Evolutionary conservation across 2,797 vertebrate species (phyloP).

Genomic region (Siniperca obscura): DNA sequence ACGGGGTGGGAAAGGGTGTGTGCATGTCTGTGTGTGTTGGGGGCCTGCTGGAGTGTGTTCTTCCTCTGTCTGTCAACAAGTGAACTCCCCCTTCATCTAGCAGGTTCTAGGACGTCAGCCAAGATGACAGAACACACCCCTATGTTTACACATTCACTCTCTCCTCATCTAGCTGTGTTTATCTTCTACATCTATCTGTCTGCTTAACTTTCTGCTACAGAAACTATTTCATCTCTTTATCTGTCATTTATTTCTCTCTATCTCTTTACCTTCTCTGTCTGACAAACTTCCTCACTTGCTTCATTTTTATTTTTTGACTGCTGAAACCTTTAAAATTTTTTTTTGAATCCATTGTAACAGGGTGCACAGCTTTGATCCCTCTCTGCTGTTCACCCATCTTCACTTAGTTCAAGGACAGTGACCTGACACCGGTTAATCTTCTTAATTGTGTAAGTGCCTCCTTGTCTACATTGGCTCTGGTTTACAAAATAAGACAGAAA

Average conservation of each 20-base stretch:
- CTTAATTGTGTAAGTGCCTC: constrained; percentile 43
- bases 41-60: constrained; percentile 62
- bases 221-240: background rate
- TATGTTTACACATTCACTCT: constrained; percentile 60
- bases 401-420: constrained; percentile 53
- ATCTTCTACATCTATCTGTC: constrained; percentile 10
- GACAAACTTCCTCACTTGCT: background rate
- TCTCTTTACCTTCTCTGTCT: background rate
- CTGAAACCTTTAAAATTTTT: background rate
- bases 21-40: constrained; percentile 32
- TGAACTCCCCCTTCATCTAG: constrained; percentile 58
- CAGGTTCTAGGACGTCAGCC: constrained; percentile 66
- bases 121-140: constrained; percentile 67
- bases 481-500: constrained; percentile 61
- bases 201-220: background rate
- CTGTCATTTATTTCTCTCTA: background rate
- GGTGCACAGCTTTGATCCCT: constrained; percentile 16
- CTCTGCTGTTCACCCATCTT: constrained; percentile 37
- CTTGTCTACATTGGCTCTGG: constrained; percentile 10
- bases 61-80: constrained; percentile 75
- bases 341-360: background rate
- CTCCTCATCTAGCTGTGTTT: constrained; percentile 18
- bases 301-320: background rate
- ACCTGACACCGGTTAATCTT: constrained; percentile 55
- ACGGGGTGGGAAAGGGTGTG: constrained; percentile 63